Conservation (phyloP, 2,888 invertebrate genomes). For the Agrilus cyanescens region DNA sequence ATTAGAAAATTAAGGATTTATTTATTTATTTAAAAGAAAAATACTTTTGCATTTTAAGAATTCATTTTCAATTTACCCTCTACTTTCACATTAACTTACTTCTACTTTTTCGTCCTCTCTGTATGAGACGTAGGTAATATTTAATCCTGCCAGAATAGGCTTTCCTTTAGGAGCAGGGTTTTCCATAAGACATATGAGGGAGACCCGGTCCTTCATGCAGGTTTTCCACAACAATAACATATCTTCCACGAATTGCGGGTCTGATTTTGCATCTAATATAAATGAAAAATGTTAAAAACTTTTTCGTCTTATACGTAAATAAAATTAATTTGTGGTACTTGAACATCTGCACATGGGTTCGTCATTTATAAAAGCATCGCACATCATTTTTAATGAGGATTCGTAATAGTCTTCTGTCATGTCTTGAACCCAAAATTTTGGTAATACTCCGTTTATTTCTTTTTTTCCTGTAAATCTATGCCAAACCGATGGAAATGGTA, state of each 20-base stretch:
- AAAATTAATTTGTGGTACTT: conserved; percentile 26
- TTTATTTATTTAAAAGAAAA: too few species aligned
- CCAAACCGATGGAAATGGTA: conserved; percentile 37
- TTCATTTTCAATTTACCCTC: too few species aligned
- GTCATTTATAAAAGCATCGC: conserved; percentile 37
- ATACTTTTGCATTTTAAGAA: too few species aligned
- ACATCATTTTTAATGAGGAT: conserved; percentile 34
- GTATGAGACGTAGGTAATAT: conserved; percentile 20
- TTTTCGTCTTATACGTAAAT: not conserved
- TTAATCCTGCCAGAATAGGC: conserved; percentile 27
- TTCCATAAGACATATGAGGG: conserved; percentile 28
- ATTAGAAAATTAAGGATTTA: too few species aligned
- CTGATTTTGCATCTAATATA: too few species aligned
- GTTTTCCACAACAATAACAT: too few species aligned
- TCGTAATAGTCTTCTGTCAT: conserved; percentile 37
- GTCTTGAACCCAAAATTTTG: conserved; percentile 41
- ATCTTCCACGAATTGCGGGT: too few species aligned
- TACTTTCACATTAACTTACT: too few species aligned
- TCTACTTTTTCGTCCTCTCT: too few species aligned
- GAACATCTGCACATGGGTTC: conserved; percentile 40
- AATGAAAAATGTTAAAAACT: too few species aligned
- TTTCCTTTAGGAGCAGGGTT: conserved; percentile 21
- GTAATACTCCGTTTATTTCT: conserved; percentile 21
- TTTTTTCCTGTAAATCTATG: conserved; percentile 31
- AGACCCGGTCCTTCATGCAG: too few species aligned